These are phyloP conservation scores for Aurelia sp. DNA, from an alignment of 30 jellyfish, hydroid and myxozoan species.

Conservation along the genomic window DNA sequence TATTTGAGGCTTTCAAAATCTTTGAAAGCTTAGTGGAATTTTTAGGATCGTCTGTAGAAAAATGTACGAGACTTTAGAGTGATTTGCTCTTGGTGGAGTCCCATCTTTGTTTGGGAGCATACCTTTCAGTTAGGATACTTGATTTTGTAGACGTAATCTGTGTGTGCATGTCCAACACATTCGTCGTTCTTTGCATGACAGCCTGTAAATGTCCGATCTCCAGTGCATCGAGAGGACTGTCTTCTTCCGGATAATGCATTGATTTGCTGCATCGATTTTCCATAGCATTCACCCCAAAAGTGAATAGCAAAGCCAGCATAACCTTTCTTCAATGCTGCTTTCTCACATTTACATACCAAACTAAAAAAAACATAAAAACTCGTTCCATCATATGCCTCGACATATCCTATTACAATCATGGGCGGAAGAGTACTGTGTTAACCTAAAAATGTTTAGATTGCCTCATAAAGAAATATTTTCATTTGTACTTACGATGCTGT, in stretches of 20 bases:
- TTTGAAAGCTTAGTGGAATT: too few relatives aligned
- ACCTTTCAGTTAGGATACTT: neutral
- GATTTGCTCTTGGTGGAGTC: neutral
- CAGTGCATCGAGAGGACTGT: slow-evolving; percentile 4
- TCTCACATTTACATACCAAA: slow-evolving; percentile 15
- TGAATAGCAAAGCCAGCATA: slow-evolving; percentile 48
- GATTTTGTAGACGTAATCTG: slow-evolving; percentile 34
- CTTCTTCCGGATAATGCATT: neutral
- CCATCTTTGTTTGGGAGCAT: neutral
- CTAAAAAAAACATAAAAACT: neutral
- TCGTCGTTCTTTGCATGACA: slow-evolving; percentile 18
- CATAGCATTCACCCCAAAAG: slow-evolving; percentile 48
- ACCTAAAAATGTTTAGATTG: too few relatives aligned
- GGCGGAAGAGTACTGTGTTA: too few relatives aligned
- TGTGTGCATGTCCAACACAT: slow-evolving; percentile 13
- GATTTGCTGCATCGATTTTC: neutral
- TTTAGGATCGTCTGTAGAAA: too few relatives aligned
- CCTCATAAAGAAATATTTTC: too few relatives aligned
- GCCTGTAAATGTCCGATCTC: slow-evolving; percentile 4
- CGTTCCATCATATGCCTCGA: too few relatives aligned
- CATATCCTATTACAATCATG: too few relatives aligned
- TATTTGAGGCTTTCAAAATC: too few relatives aligned
- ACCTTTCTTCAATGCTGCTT: neutral
- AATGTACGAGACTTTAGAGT: too few relatives aligned
- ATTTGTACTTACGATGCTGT: too few relatives aligned